Conservation (phyloP, 2,113 vertebrate genomes). For the Gambusia holbrooki region DNA sequence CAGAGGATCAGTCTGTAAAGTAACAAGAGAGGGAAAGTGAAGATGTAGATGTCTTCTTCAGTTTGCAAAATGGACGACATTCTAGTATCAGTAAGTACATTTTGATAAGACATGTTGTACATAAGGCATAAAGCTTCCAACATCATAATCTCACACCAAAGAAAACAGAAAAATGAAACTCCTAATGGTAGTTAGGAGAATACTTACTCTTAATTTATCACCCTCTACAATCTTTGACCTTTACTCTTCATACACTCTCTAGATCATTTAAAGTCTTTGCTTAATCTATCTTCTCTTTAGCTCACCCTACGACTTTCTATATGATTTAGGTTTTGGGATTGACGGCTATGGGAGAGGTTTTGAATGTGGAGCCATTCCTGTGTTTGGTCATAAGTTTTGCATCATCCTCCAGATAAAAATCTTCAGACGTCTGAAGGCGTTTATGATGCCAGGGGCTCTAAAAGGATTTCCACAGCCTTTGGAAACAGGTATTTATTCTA, state of each 20-base stretch:
- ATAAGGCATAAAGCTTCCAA: not conserved
- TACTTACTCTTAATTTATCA: no score
- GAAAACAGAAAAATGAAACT: not conserved
- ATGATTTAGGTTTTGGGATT: no score
- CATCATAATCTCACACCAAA: not conserved
- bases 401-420: not conserved
- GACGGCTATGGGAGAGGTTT: not conserved
- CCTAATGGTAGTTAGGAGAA: not conserved
- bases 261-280: not conserved
- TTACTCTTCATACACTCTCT: not conserved
- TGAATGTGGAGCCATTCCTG: not conserved
- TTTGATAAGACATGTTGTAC: not conserved
- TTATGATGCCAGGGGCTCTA: no score
- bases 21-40: conserved; percentile 33
- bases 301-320: no score
- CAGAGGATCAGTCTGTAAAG: conserved; percentile 19
- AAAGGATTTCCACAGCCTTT: no score
- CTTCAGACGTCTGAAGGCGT: no score
- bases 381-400: not conserved
- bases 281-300: no score
- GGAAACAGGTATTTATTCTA: no score
- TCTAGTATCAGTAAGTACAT: not conserved
- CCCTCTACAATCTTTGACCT: not conserved
- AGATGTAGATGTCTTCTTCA: not conserved
- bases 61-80: not conserved